Base-by-base conservation (phyloP, 2,888 invertebrate species). In the Lomographa bimaculata region DNA sequence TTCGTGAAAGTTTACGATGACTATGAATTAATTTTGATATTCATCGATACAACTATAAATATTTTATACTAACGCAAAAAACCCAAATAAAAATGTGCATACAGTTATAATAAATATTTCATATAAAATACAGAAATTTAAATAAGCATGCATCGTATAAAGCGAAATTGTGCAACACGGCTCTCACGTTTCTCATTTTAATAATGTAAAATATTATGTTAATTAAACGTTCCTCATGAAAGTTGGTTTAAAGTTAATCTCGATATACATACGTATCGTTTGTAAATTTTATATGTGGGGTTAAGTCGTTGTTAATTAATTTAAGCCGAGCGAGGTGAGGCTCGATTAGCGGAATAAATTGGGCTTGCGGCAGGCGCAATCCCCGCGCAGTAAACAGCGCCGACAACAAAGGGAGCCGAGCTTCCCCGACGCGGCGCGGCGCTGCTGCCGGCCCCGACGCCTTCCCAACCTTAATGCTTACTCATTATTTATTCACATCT, bases 401-500 rank as follows among this genome's bases (percentile, higher is more conserved):
- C 74, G 72, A 75, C 81, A 83, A 86, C 84, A 84, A 83, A 85
- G 79, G 78, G 76, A 68, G 60, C 16, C 28, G 29, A 28, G 29
- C 29, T 10, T 28, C 67, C 66, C n/a, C n/a, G n/a, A n/a, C n/a
- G n/a, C n/a, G n/a, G n/a, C n/a, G n/a, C n/a, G n/a, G n/a, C n/a
- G n/a, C 71, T 64, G 70, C 69, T 64, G 66, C 59, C 60, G 45
- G 21, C 20, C 71, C 68, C 58, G 46, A 58, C 62, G 68, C 68
- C 63, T 69, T 70, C 63, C 68, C 75, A 71, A 65, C 74, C 77
- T 80, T 80, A 81, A 81, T 83, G 82, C 80, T 77, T 69, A 76
- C 79, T 83, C 80, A 85, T 86, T 86, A 84, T 85, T 87, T 85
- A 87, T 87, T 87, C 83, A 87, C 83, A 77, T 83, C 78, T 79